A percentile compares a stretch with the other conserved stretches of the same genome.
Evolutionary conservation across 2,797 vertebrate genomes (phyloP).

Genomic region (Lepilemur ruficaudatus): DNA sequence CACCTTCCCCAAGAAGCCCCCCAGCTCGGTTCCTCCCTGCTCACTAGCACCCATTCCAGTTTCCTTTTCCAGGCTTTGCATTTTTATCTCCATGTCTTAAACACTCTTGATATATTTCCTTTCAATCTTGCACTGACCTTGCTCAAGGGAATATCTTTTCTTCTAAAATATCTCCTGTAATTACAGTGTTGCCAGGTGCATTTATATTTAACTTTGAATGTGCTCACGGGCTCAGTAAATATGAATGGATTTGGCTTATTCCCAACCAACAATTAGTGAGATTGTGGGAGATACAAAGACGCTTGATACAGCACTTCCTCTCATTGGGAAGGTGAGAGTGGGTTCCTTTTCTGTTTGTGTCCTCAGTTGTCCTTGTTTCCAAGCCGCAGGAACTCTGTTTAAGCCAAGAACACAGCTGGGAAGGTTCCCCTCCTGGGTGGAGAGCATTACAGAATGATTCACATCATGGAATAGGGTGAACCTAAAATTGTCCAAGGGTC

Average conservation of each 20-base stretch:
- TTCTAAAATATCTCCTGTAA: not conserved
- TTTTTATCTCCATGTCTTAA: not conserved
- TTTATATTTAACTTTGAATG: not conserved
- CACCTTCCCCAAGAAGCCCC: fast-evolving
- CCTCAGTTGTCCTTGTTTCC: not conserved
- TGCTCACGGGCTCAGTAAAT: not conserved
- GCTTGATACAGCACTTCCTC: too few relatives aligned
- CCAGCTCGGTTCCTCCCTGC: not conserved
- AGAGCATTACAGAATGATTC: not conserved
- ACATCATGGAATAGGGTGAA: fast-evolving
- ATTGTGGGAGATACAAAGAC: not conserved
- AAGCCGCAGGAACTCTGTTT: not conserved
- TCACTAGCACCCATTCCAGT: fast-evolving
- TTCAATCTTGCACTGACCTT: not conserved
- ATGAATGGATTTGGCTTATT: not conserved
- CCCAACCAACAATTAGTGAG: not conserved
- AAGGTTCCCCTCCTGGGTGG: not conserved
- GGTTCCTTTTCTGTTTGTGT: not conserved
- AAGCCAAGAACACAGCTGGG: not conserved
- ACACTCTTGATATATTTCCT: not conserved
- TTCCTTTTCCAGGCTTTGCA: not conserved
- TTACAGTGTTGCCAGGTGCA: not conserved
- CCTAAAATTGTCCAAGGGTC: not conserved
- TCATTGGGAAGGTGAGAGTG: not conserved
- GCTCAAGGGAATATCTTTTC: not conserved